Evolutionary conservation across 1,140 invertebrate genomes (phyloP).

Genomic region (Cephus cinctus): DNA sequence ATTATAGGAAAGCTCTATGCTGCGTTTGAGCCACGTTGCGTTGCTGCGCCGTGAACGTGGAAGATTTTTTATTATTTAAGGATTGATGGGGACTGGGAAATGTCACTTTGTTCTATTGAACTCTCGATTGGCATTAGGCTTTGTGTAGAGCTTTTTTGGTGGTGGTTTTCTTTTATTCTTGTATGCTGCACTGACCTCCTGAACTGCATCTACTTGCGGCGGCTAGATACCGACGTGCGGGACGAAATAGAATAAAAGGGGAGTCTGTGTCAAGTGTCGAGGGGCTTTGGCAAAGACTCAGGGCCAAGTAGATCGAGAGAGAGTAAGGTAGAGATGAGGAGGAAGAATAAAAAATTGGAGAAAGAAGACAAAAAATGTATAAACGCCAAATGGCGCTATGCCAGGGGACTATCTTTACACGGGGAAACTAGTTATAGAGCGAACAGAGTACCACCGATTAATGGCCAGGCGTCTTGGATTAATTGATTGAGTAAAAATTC

Average conservation of each 20-base stretch:
- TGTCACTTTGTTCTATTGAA: too few species aligned
- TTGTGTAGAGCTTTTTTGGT: neutral
- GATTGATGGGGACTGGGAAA: too few species aligned
- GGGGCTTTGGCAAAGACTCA: conserved; percentile 15
- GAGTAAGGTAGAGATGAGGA: conserved; percentile 7
- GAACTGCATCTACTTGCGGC: conserved; percentile 8
- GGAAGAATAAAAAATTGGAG: conserved; percentile 1
- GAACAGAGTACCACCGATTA: too few species aligned
- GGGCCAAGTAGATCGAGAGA: conserved; percentile 11
- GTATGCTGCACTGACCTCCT: conserved; percentile 6
- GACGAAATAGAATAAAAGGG: neutral
- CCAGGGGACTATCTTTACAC: conserved; percentile 17
- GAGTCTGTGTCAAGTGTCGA: neutral
- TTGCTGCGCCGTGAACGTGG: too few species aligned
- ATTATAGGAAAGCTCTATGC: too few species aligned
- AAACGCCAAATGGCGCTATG: conserved; percentile 9
- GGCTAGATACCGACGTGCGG: conserved; percentile 1
- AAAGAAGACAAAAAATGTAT: conserved; percentile 6
- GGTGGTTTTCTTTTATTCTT: neutral
- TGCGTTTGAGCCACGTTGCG: too few species aligned
- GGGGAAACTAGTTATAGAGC: conserved; percentile 10
- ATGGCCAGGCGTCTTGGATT: too few species aligned
- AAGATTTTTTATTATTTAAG: too few species aligned
- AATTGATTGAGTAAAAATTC: too few species aligned
- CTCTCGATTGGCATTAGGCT: too few species aligned